Percentiles rank a stretch among this genome's conserved stretches.
Evolutionary conservation across 1,140 invertebrate species (phyloP).

Genomic region (Trichonephila clavipes): DNA sequence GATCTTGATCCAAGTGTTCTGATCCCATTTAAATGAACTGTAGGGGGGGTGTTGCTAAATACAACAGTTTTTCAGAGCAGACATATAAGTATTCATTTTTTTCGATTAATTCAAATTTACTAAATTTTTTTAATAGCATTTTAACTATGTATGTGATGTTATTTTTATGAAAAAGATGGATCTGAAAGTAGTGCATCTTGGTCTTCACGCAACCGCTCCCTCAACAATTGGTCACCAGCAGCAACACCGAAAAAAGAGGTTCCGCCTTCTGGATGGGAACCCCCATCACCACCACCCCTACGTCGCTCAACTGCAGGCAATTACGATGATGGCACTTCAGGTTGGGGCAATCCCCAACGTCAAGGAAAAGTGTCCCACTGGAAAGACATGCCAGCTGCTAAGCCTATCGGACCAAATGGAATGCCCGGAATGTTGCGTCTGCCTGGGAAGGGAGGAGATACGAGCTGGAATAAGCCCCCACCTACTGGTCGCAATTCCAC

Average conservation of each 20-base stretch:
- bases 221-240: conserved; percentile 69
- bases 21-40: too few relatives aligned
- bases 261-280: conserved; percentile 90
- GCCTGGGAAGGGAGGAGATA: conserved; percentile 43
- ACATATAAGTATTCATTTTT: too few relatives aligned
- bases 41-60: too few relatives aligned
- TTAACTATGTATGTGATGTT: not conserved
- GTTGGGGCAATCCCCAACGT: conserved; percentile 90
- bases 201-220: conserved; percentile 18
- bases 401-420: conserved; percentile 78
- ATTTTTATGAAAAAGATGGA: not conserved
- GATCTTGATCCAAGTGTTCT: too few relatives aligned
- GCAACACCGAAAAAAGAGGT: conserved; percentile 78
- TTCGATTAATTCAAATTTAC: too few relatives aligned
- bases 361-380: conserved; percentile 86
- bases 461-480: conserved; percentile 56
- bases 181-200: not conserved
- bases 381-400: conserved; percentile 87
- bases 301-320: conserved; percentile 38
- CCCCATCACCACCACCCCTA: conserved; percentile 82
- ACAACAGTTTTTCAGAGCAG: too few relatives aligned
- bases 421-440: conserved; percentile 79
- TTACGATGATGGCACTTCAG: conserved; percentile 92
- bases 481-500: conserved; percentile 1
- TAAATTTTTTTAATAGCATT: not conserved